These are phyloP conservation scores for Eugnorisma glareosa DNA, from an alignment of 2,888 invertebrate species.

Conservation along the genomic window DNA sequence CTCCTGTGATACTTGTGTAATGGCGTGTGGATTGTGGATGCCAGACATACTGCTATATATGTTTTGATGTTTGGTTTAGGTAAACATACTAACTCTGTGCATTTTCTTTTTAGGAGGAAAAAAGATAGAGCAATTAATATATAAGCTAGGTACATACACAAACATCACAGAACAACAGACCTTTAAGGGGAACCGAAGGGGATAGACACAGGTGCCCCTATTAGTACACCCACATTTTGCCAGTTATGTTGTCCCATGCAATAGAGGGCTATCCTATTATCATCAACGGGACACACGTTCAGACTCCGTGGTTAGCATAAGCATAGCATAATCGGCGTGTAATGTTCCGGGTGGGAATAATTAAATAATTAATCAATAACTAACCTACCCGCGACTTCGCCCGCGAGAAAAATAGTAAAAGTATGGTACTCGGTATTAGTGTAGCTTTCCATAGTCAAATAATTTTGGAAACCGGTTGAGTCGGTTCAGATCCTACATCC, in stretches of 20 bases:
- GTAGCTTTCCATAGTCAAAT: too few species aligned
- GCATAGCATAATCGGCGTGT: too few species aligned
- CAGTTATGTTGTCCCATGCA: background rate
- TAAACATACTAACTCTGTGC: background rate
- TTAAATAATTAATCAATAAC: too few species aligned
- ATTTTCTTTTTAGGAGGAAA: background rate
- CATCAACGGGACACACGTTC: background rate
- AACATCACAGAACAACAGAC: background rate
- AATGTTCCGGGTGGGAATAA: too few species aligned
- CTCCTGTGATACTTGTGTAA: slow-evolving; percentile 51
- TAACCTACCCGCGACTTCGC: too few species aligned
- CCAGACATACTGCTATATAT: slow-evolving; percentile 10
- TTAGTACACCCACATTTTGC: background rate
- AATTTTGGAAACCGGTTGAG: too few species aligned
- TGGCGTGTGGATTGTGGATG: slow-evolving; percentile 23
- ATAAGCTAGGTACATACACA: background rate
- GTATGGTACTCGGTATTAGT: too few species aligned
- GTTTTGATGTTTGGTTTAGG: background rate
- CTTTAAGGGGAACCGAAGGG: background rate
- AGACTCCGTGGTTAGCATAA: background rate
- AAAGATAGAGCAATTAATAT: background rate
- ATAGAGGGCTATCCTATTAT: background rate
- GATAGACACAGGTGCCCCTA: background rate
- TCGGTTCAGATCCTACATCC: too few species aligned
- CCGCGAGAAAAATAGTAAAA: too few species aligned